A percentile compares a stretch with the other conserved stretches of the same genome.
These are phyloP conservation scores for Lasaia peninsularis DNA, from an alignment of 1,140 invertebrate genomes.

Conservation along the genomic window DNA sequence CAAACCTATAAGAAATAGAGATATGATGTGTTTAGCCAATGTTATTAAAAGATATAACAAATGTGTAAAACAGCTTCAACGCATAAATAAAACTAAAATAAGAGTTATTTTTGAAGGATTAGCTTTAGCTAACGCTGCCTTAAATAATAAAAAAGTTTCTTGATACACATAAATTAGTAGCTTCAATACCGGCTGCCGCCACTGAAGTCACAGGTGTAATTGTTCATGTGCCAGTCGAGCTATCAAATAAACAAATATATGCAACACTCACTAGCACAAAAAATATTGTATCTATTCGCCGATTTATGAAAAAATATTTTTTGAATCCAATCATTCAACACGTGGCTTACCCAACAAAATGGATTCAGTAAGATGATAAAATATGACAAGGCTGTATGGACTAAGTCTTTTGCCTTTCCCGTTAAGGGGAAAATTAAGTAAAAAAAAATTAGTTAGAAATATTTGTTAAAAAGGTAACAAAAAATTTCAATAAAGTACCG, in stretches of 20 bases:
- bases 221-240: background rate
- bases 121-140: conserved; percentile 18
- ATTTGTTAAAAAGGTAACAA: no score
- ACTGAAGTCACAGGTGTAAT: conserved; percentile 6
- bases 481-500: no score
- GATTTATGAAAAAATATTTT: background rate
- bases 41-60: conserved; percentile 14
- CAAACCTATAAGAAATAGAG: conserved; percentile 1
- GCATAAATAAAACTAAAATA: conserved; percentile 18
- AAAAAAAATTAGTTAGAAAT: no score
- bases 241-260: conserved; percentile 5
- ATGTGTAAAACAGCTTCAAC: conserved; percentile 8
- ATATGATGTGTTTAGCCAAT: conserved; percentile 13
- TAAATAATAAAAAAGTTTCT: conserved; percentile 22
- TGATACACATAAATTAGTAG: background rate
- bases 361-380: no score
- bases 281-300: background rate
- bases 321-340: no score
- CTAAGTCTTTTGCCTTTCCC: no score
- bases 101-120: conserved; percentile 22
- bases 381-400: no score
- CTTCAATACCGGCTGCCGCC: background rate
- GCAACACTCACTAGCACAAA: background rate
- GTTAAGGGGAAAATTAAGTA: no score
- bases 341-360: no score